A percentile compares a stretch with the other conserved stretches of the same genome.
These are phyloP conservation scores for Pseudomyrmex sp. DNA, from an alignment of 1,140 invertebrate genomes.

Conservation along the genomic window DNA sequence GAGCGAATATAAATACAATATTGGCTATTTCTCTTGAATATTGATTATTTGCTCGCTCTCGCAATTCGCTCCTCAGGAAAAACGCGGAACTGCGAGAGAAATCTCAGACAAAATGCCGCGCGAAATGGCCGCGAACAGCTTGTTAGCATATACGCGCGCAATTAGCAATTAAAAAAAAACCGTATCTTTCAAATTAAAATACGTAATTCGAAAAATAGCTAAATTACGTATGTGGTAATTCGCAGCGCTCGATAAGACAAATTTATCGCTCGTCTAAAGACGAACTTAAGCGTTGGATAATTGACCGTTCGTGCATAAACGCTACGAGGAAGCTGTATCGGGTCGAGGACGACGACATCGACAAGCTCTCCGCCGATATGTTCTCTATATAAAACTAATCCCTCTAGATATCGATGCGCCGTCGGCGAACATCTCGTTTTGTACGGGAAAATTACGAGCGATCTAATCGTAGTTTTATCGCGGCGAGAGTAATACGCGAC, in stretches of 20 bases:
- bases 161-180: not conserved
- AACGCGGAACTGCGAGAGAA: not conserved
- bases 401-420: constrained; percentile 10
- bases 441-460: constrained; percentile 42
- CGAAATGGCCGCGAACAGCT: not conserved
- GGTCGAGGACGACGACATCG: not conserved
- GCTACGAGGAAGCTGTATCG: not conserved
- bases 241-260: not conserved
- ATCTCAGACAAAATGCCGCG: not conserved
- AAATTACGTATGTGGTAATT: not conserved
- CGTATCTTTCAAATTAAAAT: constrained; percentile 2
- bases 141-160: not conserved
- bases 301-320: constrained; percentile 6
- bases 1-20: not conserved
- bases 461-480: constrained; percentile 52
- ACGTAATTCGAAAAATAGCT: not conserved
- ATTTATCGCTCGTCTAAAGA: not conserved
- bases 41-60: not conserved
- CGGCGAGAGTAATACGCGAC: not conserved
- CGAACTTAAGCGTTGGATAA: constrained; percentile 6
- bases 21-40: too few species aligned
- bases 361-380: not conserved
- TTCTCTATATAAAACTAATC: constrained; percentile 26
- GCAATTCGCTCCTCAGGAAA: too few species aligned
- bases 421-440: constrained; percentile 10